Evolutionary conservation across 2,797 vertebrate species (phyloP).

Genomic region (Notamacropus eugenii): DNA sequence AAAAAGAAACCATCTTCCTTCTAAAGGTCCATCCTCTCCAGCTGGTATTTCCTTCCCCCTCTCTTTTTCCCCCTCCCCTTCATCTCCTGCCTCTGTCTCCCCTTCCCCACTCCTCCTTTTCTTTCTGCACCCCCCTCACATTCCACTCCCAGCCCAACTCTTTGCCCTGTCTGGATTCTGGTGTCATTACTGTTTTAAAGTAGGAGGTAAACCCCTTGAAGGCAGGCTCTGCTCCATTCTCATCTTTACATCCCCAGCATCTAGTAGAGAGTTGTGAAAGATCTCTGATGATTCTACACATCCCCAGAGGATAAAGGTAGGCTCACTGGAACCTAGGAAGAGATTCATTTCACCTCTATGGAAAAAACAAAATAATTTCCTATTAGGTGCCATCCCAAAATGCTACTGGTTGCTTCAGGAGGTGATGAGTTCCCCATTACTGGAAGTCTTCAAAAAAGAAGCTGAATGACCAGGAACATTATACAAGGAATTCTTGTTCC

Average conservation of each 20-base stretch:
- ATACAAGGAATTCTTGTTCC: background rate
- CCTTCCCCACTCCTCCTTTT: background rate
- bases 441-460: background rate
- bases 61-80: background rate
- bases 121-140: background rate
- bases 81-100: background rate
- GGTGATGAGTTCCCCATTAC: background rate
- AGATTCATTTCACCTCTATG: background rate
- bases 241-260: background rate
- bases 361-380: background rate
- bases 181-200: background rate
- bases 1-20: background rate
- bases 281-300: background rate
- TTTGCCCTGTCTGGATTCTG: background rate
- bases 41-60: background rate
- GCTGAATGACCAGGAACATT: background rate
- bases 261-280: background rate
- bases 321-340: background rate
- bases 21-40: background rate
- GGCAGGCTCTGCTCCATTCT: background rate
- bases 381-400: background rate
- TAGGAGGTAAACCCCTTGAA: background rate
- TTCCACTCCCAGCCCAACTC: background rate
- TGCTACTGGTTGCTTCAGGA: no score
- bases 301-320: background rate